These are phyloP conservation scores for Micrastur ruficollis DNA, from an alignment of 2,797 vertebrate species.

Conservation along the genomic window DNA sequence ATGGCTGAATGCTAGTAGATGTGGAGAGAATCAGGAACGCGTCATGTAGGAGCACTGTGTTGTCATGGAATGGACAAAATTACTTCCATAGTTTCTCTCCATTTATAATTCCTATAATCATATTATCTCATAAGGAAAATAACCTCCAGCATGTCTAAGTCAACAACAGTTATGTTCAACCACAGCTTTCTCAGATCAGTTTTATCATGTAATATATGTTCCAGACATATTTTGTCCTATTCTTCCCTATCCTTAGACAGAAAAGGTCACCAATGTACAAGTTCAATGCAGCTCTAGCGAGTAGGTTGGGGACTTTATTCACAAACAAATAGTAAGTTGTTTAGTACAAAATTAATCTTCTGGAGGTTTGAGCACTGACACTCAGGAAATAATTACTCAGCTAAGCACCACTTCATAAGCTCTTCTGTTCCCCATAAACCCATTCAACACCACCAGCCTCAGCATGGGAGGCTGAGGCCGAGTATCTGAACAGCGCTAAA, in stretches of 20 bases:
- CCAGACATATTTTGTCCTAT: neutral
- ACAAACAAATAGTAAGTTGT: neutral
- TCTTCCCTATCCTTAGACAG: neutral
- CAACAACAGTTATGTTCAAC: neutral
- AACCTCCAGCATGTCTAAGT: neutral
- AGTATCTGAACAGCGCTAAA: neutral
- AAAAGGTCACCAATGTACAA: neutral
- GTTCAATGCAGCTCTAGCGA: neutral
- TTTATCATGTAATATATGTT: neutral
- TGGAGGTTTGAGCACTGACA: neutral
- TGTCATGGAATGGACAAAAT: neutral
- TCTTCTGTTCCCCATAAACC: neutral
- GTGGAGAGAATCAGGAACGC: neutral
- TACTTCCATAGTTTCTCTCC: neutral
- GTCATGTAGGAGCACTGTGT: neutral
- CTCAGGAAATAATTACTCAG: neutral
- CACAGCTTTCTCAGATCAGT: neutral
- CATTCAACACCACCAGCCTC: neutral
- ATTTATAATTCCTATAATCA: neutral
- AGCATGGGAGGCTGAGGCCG: neutral
- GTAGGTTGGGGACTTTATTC: neutral
- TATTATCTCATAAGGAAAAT: neutral
- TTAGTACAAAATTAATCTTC: neutral
- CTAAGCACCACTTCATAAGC: neutral
- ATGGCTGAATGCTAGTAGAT: neutral